Evolutionary conservation across 37 sponge, comb jelly and placozoan genomes (phyloP).

Genomic region (Theonella swinhoei): DNA sequence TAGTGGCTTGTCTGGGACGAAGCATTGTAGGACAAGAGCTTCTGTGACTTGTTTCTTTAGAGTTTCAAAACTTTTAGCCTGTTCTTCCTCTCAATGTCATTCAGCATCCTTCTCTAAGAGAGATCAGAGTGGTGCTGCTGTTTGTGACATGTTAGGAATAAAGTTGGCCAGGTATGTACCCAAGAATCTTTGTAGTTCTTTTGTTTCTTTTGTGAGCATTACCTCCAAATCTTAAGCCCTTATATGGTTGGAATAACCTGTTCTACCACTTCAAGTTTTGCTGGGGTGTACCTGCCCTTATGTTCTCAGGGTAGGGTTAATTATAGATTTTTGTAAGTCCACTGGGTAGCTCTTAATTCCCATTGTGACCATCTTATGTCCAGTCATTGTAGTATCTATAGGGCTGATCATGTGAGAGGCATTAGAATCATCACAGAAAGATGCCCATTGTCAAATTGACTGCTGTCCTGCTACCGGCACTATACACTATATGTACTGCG

Average conservation of each 20-base stretch:
- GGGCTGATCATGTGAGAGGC: too few species aligned
- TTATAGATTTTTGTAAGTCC: slow-evolving; percentile 2
- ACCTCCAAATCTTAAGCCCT: slow-evolving; percentile 4
- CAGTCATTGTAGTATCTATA: too few species aligned
- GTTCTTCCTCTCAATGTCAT: slow-evolving; percentile 28
- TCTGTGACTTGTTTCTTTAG: background rate
- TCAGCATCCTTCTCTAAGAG: slow-evolving; percentile 38
- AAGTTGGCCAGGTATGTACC: slow-evolving; percentile 54
- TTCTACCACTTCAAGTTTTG: slow-evolving; percentile 17
- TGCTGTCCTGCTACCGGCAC: too few species aligned
- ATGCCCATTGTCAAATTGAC: too few species aligned
- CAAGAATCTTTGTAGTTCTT: slow-evolving; percentile 37
- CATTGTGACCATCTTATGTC: too few species aligned
- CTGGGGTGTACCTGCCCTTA: background rate
- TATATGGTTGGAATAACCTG: slow-evolving; percentile 21
- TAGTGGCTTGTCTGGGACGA: background rate
- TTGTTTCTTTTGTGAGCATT: slow-evolving; percentile 2
- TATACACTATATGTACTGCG: too few species aligned
- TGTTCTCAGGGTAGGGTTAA: slow-evolving; percentile 10
- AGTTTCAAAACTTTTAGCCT: background rate
- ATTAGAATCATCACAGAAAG: too few species aligned
- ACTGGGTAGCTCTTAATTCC: too few species aligned
- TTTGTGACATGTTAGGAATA: slow-evolving; percentile 37
- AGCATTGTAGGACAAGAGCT: slow-evolving; percentile 15
- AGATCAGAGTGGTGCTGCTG: slow-evolving; percentile 11